A percentile compares a stretch with the other conserved stretches of the same genome.
phyloP scores from a whole-genome alignment of 2,888 invertebrate species.

The Mythimna lalbum region DNA sequence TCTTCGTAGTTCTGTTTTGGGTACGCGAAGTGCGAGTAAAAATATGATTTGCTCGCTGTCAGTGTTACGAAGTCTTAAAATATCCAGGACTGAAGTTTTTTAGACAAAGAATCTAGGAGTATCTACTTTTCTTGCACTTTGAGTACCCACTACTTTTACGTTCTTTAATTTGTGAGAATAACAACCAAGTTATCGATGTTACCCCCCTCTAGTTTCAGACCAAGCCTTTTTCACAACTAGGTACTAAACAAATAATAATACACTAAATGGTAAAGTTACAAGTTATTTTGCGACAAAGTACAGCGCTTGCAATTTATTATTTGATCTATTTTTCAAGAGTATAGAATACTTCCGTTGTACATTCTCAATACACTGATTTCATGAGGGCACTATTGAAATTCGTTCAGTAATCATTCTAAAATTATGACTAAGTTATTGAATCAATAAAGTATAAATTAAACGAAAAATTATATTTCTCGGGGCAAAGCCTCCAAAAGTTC shows the following conservation, averaged over 20 bases:
- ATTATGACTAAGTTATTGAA: constrained; percentile 61
- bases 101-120: neutral
- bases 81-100: neutral
- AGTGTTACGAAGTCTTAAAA: neutral
- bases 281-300: constrained; percentile 35
- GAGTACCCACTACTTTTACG: constrained; percentile 26
- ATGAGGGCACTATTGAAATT: constrained; percentile 39
- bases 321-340: constrained; percentile 22
- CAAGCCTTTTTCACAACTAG: constrained; percentile 17
- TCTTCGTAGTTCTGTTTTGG: constrained; percentile 10
- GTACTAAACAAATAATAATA: neutral
- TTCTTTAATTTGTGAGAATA: constrained; percentile 6
- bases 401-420: constrained; percentile 42
- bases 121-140: constrained; percentile 1
- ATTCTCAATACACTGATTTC: constrained; percentile 17
- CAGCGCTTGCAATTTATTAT: constrained; percentile 23
- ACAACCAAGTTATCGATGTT: constrained; percentile 10
- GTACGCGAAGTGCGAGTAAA: constrained; percentile 1
- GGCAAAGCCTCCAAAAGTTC: constrained; percentile 73
- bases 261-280: constrained; percentile 28
- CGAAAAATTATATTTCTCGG: constrained; percentile 62
- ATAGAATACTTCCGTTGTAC: constrained; percentile 28
- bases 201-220: constrained; percentile 2
- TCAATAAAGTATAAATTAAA: constrained; percentile 54
- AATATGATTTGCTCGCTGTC: neutral